Evolutionary conservation across 2,797 vertebrate genomes (phyloP).

Genomic region (Cynopterus sphinx): DNA sequence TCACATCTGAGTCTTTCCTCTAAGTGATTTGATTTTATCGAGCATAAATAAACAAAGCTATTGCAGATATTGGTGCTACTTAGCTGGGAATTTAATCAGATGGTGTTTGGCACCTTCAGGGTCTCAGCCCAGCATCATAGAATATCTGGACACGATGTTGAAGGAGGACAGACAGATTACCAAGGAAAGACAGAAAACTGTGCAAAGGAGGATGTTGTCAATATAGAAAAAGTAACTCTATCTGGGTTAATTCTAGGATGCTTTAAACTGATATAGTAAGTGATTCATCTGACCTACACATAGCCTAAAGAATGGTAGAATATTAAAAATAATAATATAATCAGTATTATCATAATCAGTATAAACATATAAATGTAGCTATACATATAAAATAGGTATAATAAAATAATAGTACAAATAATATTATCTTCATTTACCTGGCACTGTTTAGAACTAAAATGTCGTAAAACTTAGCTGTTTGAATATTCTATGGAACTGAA

Average conservation of each 20-base stretch:
- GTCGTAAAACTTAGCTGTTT: not conserved
- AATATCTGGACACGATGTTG: not conserved
- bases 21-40: not conserved
- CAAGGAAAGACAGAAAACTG: not conserved
- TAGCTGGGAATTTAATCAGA: not conserved
- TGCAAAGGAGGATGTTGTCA: not conserved
- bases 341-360: not conserved
- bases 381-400: not conserved
- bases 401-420: not conserved
- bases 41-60: not conserved
- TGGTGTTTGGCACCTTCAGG: fast-evolving
- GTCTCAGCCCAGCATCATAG: not conserved
- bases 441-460: not conserved
- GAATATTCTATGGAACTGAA: not conserved
- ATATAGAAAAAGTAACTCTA: not conserved
- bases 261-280: not conserved
- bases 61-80: not conserved
- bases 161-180: not conserved
- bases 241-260: not conserved
- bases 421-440: not conserved
- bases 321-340: not conserved
- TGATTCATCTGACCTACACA: not conserved
- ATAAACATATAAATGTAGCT: not conserved
- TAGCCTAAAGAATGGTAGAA: not conserved
- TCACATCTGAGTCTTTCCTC: not conserved